Evolutionary conservation across 2,113 vertebrate genomes (phyloP).

Genomic region (Junco hyemalis): DNA sequence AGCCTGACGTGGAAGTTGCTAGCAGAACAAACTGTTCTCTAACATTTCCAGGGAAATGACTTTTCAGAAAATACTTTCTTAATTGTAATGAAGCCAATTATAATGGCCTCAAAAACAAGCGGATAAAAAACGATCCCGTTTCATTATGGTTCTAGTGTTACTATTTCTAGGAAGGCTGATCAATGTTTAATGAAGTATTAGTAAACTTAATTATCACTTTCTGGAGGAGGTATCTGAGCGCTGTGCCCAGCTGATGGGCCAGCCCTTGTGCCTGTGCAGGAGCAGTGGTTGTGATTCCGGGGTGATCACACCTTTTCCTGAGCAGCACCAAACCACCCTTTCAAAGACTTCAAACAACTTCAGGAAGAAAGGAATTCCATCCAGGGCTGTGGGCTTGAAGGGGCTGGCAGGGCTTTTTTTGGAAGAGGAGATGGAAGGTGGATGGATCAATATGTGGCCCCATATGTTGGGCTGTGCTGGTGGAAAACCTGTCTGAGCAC

Average conservation of each 20-base stretch:
- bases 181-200: slow-evolving; percentile 56
- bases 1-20: slow-evolving; percentile 34
- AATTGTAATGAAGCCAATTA: slow-evolving; percentile 66
- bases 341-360: not conserved
- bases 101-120: slow-evolving; percentile 47
- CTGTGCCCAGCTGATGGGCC: not conserved
- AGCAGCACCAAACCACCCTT: not conserved
- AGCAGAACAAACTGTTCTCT: slow-evolving; percentile 62
- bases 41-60: slow-evolving; percentile 64
- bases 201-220: slow-evolving; percentile 55
- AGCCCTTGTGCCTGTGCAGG: not conserved
- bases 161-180: slow-evolving; percentile 63
- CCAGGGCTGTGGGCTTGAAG: not conserved
- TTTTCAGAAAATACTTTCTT: slow-evolving; percentile 61
- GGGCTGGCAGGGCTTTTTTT: not conserved
- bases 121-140: slow-evolving; percentile 29
- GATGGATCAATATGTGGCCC: not conserved
- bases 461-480: not conserved
- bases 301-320: not conserved
- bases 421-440: slow-evolving; percentile 7
- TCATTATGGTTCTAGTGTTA: slow-evolving; percentile 45
- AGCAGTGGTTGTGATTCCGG: not conserved
- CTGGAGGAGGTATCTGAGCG: not conserved
- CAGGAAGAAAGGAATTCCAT: not conserved
- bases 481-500: not conserved